Conservation (phyloP, 2,888 invertebrate species). For the Laspeyria flexula region DNA sequence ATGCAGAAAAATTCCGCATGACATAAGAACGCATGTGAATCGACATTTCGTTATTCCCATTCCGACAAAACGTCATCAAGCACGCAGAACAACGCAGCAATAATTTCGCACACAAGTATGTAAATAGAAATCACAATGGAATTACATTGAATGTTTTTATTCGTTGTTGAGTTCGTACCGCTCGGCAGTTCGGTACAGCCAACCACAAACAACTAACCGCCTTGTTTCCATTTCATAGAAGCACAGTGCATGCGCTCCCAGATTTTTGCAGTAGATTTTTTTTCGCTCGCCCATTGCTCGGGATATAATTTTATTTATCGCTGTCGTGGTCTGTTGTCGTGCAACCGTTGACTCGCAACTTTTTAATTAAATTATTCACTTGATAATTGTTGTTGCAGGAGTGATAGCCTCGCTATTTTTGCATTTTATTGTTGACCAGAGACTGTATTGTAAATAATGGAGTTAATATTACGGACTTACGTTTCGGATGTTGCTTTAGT, state of each 20-base stretch:
- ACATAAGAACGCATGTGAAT: too few species aligned
- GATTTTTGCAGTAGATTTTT: slow-evolving; percentile 43
- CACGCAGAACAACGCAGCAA: slow-evolving; percentile 10
- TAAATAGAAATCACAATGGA: slow-evolving; percentile 37
- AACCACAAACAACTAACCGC: slow-evolving; percentile 51
- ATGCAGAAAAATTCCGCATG: too few species aligned
- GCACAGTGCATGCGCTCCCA: slow-evolving; percentile 40
- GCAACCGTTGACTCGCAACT: slow-evolving; percentile 63
- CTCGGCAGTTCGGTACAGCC: slow-evolving; percentile 40
- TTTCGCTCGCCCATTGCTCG: slow-evolving; percentile 51
- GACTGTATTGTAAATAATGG: slow-evolving; percentile 33
- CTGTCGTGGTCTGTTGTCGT: slow-evolving; percentile 60
- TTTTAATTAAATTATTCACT: slow-evolving; percentile 80
- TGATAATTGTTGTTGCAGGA: slow-evolving; percentile 62
- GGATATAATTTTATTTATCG: slow-evolving; percentile 78
- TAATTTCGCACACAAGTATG: slow-evolving; percentile 31
- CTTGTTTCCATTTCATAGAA: slow-evolving; percentile 47
- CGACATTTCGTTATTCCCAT: too few species aligned
- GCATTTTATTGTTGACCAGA: slow-evolving; percentile 33
- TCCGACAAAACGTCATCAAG: too few species aligned
- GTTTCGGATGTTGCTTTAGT: not conserved
- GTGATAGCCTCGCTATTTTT: slow-evolving; percentile 41
- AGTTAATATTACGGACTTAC: slow-evolving; percentile 14
- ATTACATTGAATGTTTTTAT: slow-evolving; percentile 39
- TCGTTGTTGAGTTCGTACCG: slow-evolving; percentile 29